A percentile compares a stretch with the other conserved stretches of the same genome.
These are phyloP conservation scores for Eciton burchellii DNA, from an alignment of 1,140 invertebrate species.

Conservation along the genomic window DNA sequence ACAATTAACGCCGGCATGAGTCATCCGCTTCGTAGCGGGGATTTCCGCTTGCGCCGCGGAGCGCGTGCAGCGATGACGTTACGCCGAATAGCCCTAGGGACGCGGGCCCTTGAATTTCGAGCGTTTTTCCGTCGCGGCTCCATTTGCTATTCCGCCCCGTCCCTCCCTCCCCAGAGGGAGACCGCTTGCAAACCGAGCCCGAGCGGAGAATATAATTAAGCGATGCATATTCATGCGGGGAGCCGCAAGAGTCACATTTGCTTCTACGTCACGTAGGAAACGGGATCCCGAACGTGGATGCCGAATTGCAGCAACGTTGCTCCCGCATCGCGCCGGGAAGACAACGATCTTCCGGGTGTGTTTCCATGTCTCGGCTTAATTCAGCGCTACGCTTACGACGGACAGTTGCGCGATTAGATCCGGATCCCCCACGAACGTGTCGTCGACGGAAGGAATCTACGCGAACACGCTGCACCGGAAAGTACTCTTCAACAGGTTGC, in stretches of 20 bases:
- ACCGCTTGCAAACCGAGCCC: conserved; percentile 53
- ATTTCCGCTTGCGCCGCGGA: neutral
- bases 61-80: neutral
- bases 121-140: neutral
- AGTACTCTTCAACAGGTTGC: conserved; percentile 50
- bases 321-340: neutral
- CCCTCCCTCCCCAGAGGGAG: conserved; percentile 27
- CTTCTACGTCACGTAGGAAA: conserved; percentile 19
- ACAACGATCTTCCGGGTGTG: neutral
- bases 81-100: neutral
- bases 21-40: neutral
- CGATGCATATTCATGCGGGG: conserved; percentile 50
- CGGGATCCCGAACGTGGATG: neutral
- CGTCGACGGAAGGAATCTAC: conserved; percentile 2
- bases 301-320: neutral
- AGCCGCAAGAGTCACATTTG: conserved; percentile 43
- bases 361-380: neutral
- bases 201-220: conserved; percentile 38
- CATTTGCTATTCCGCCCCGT: conserved; percentile 40
- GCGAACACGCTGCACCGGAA: neutral
- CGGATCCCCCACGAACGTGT: conserved; percentile 1
- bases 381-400: no score
- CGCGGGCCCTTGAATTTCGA: conserved; percentile 39
- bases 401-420: neutral
- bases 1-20: conserved; percentile 8